Evolutionary conservation across 2,797 vertebrate genomes (phyloP), one percentile per base, ranked within the genome.

Genomic region (Anguilla marmorata): DNA sequence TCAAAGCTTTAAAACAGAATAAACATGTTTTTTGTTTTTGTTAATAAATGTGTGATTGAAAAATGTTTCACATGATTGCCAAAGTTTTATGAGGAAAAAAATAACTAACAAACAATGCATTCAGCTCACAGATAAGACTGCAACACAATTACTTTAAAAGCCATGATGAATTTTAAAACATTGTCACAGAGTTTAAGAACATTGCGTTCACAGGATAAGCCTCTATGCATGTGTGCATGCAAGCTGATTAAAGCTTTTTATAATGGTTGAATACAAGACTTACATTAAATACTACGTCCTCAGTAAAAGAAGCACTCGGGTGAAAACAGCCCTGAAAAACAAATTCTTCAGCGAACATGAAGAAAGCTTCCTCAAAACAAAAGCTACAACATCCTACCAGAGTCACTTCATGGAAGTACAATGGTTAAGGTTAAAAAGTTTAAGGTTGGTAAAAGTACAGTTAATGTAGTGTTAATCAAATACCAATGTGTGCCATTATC

Each of bases 161-260:
- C 74, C 60, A 84, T 84, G 27, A 66, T 84, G 87, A 84, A 86
- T 86, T 50, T 30, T 76, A 82, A 87, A 80, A 76, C 9, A 85
- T 48, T 0, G 76, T 33, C 52, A 80, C 66, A 19, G 72, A 63
- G 50, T 85, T 33, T 54, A n/a, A 58, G 12, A 79, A 19, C 79
- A 27, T 24, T 58, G 50, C 54, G 9, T 85, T 69, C 54, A 27
- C 72, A 6, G 76, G 58, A 85, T 90, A 45, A 85, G 87, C 37
- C 87, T 88, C 85, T 24, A 45, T 58, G 83, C 52, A 24, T 89
- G 88, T 89, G 90, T 85, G 90, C 80, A 58, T 80, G 85, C 82
- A 88, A 88, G 74, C 85, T 85, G 85, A 89, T 86, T 72, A 87
- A 48, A 80, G 87, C 83, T 87, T 76, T 74, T 58, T 83, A 66